A percentile compares a stretch with the other conserved stretches of the same genome.
Evolutionary conservation across 2,797 vertebrate genomes (phyloP).

Genomic region (Mormyrus hasselquistii): DNA sequence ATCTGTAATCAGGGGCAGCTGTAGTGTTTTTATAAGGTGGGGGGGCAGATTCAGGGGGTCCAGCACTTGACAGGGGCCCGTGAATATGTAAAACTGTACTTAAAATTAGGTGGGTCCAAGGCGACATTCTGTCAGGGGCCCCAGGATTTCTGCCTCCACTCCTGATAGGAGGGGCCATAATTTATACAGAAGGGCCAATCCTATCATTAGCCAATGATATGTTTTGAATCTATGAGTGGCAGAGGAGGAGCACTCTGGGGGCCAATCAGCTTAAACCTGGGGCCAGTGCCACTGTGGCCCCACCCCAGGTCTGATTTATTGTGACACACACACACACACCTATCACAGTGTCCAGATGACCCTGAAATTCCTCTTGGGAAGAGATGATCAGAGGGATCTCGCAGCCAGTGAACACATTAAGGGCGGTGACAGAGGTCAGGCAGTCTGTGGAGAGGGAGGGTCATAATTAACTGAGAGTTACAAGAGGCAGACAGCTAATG

Average conservation of each 20-base stretch:
- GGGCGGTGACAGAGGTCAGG: constrained; percentile 74
- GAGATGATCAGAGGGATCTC: constrained; percentile 82
- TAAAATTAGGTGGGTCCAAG: background rate
- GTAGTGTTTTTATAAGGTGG: background rate
- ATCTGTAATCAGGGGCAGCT: background rate
- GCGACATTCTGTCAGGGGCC: background rate
- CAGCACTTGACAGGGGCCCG: background rate
- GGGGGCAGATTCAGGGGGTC: background rate
- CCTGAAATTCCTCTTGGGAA: constrained; percentile 66
- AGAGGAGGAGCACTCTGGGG: background rate
- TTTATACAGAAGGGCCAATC: background rate
- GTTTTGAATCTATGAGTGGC: background rate
- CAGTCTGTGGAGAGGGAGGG: constrained; percentile 54
- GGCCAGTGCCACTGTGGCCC: background rate
- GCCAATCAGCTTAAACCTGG: background rate
- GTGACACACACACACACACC: constrained; percentile 59
- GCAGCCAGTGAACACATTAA: constrained; percentile 73
- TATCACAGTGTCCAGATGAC: constrained; percentile 76
- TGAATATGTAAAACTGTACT: background rate
- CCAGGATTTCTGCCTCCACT: background rate
- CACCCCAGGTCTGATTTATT: background rate
- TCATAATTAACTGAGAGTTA: background rate
- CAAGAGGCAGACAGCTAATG: constrained; percentile 16
- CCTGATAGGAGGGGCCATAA: background rate
- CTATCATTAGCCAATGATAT: background rate